Evolutionary conservation across 2,888 invertebrate genomes (phyloP).

Genomic region (Lucinisca nassula): DNA sequence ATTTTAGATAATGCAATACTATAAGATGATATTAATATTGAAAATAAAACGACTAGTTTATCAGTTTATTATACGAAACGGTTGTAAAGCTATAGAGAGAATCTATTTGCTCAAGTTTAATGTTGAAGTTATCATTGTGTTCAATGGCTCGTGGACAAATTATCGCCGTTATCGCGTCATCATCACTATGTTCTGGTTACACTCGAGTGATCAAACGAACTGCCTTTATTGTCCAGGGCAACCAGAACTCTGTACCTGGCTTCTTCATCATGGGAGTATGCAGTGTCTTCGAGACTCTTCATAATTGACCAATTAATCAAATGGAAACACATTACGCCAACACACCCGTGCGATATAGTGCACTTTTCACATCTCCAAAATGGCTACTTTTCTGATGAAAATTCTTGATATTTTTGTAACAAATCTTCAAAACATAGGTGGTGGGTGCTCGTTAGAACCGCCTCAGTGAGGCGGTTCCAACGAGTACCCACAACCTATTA

Average conservation of each 20-base stretch:
- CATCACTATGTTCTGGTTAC: background rate
- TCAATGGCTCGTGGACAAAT: constrained; percentile 15
- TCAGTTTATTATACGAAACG: constrained; percentile 4
- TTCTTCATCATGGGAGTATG: too few relatives aligned
- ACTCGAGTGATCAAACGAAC: background rate
- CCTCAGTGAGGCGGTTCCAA: too few relatives aligned
- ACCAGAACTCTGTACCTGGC: background rate
- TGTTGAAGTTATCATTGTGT: background rate
- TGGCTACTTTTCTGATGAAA: too few relatives aligned
- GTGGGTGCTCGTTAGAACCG: too few relatives aligned
- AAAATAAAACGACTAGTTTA: constrained; percentile 7
- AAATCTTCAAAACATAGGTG: too few relatives aligned
- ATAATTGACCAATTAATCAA: too few relatives aligned
- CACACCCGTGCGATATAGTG: too few relatives aligned
- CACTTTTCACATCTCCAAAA: too few relatives aligned
- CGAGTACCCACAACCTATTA: too few relatives aligned
- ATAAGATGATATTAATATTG: constrained; percentile 16
- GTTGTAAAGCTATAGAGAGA: constrained; percentile 13
- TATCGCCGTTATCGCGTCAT: constrained; percentile 3
- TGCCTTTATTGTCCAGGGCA: background rate
- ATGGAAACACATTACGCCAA: too few relatives aligned
- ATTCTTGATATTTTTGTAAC: too few relatives aligned
- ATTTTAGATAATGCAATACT: constrained; percentile 13
- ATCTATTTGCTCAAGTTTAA: constrained; percentile 10
- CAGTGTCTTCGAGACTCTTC: too few relatives aligned